Conservation (phyloP, 2,113 vertebrate species). For the Ahaetulla prasina region DNA sequence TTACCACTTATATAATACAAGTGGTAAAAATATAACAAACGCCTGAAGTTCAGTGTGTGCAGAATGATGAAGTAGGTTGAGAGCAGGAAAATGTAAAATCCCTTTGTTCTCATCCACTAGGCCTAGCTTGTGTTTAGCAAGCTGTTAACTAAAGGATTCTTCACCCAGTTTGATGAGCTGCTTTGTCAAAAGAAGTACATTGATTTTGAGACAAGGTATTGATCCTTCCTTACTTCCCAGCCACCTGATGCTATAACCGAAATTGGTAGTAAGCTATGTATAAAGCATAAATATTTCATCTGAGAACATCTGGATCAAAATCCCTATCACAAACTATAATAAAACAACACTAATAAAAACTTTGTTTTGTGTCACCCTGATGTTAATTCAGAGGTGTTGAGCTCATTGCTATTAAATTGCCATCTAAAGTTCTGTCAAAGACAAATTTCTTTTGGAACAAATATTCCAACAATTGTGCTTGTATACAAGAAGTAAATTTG, state of each 20-base stretch:
- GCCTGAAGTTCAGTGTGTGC: background rate
- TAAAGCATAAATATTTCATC: background rate
- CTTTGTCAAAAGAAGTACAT: background rate
- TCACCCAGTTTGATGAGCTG: background rate
- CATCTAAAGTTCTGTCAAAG: background rate
- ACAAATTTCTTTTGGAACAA: background rate
- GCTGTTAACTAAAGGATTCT: background rate
- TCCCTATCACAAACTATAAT: background rate
- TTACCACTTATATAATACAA: background rate
- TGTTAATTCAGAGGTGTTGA: background rate
- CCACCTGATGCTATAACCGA: background rate
- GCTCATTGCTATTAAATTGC: background rate
- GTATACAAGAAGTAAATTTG: background rate
- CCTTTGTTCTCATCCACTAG: conserved; percentile 3
- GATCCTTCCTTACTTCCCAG: background rate
- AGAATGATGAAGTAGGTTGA: background rate
- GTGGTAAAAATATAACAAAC: background rate
- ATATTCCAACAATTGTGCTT: background rate
- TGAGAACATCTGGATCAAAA: background rate
- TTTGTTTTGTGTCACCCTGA: background rate
- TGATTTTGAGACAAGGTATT: background rate
- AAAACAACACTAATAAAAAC: background rate
- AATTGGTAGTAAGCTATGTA: background rate
- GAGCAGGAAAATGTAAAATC: background rate
- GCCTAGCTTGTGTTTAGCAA: background rate